These are phyloP conservation scores for Ciconia stormi DNA, from an alignment of 2,113 vertebrate genomes.

Conservation along the genomic window DNA sequence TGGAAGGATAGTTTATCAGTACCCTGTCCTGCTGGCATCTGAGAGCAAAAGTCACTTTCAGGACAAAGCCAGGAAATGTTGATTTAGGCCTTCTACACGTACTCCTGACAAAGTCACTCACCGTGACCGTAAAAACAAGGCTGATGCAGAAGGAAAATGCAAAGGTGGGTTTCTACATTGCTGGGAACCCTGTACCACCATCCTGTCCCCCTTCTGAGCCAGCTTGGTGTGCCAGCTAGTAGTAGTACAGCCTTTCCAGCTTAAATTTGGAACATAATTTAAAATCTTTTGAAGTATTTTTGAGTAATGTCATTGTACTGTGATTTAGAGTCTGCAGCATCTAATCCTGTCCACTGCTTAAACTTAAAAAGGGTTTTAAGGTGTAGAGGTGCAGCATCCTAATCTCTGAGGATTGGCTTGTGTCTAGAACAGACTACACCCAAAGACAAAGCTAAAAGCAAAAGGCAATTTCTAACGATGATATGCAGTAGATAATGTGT, in stretches of 20 bases:
- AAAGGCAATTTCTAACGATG: conserved; percentile 2
- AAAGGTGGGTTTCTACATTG: not conserved
- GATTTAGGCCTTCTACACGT: not conserved
- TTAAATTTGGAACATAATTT: not conserved
- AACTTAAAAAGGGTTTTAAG: not conserved
- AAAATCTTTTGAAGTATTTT: not conserved
- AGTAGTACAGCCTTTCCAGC: not conserved
- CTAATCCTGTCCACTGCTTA: not conserved
- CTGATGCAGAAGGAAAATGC: not conserved
- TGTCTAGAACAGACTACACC: not conserved
- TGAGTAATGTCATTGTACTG: not conserved
- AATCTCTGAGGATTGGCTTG: not conserved
- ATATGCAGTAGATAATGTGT: not conserved
- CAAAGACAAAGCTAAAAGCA: conserved; percentile 19
- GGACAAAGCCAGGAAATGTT: not conserved
- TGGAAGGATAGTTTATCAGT: not conserved
- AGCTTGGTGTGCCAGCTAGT: not conserved
- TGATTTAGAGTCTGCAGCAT: not conserved
- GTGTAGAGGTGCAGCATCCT: not conserved
- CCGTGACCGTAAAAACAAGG: not conserved
- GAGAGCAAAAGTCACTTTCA: not conserved
- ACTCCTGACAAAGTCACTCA: not conserved
- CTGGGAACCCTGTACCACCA: not conserved
- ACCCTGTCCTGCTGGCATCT: not conserved
- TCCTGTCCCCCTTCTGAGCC: not conserved